phyloP scores from a whole-genome alignment of 2,113 vertebrate genomes.

The Conger conger region DNA sequence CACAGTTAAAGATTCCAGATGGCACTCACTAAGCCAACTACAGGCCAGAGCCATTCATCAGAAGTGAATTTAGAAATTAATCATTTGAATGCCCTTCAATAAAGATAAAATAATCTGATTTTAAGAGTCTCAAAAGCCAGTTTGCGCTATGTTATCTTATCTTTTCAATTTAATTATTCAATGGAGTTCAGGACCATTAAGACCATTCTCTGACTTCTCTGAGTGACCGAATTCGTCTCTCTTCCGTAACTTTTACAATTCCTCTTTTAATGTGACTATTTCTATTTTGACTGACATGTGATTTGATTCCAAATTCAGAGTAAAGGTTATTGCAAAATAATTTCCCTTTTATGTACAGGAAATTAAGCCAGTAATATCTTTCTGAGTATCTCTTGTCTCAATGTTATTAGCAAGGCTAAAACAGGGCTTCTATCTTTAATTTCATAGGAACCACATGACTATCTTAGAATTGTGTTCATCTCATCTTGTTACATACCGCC shows the following conservation, averaged over 20 bases:
- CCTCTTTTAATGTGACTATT: background rate
- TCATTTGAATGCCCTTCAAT: too few relatives aligned
- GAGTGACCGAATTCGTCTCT: too few relatives aligned
- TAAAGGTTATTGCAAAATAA: background rate
- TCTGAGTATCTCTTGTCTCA: background rate
- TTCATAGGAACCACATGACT: background rate
- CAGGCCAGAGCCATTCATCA: too few relatives aligned
- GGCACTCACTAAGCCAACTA: background rate
- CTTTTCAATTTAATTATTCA: background rate
- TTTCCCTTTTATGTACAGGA: too few relatives aligned
- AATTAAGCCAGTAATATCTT: background rate
- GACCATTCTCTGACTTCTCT: background rate
- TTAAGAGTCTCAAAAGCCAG: background rate
- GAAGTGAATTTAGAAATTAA: too few relatives aligned
- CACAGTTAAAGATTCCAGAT: background rate
- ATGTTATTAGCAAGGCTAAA: background rate
- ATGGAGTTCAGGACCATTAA: background rate
- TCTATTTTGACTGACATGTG: background rate
- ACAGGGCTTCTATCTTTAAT: background rate
- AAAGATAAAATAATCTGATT: background rate
- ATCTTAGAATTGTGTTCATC: slow-evolving; percentile 14
- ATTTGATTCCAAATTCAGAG: background rate
- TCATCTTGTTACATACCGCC: slow-evolving; percentile 63
- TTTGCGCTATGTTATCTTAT: background rate
- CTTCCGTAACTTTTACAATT: background rate